Evolutionary conservation across 2,888 invertebrate genomes (phyloP), one percentile per base, ranked within the genome.

Genomic region (Lagria hirta): DNA sequence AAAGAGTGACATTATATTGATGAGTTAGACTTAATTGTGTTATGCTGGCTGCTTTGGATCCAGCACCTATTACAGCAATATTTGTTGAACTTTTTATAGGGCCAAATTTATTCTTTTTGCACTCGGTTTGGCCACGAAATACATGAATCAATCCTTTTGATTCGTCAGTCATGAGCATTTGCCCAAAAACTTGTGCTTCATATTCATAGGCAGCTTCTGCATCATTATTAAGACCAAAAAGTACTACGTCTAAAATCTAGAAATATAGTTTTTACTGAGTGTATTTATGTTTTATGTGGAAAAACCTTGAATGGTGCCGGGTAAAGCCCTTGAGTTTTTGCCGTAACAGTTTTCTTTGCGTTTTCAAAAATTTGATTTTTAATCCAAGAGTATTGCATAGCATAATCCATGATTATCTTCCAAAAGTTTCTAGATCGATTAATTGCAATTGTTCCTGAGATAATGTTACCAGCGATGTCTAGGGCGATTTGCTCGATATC

Each of bases 31-130:
- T 88, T 2, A 99, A 99, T 62, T 98, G 96, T 3, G 88, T 96
- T 57, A 99, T 97, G 49, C 99, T 99, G 10, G 98, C 96, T 8
- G 98, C 98, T 97, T 99, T 98, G 43, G 98, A 75, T 48, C 98
- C 98, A 38, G 97, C 96, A 12, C 98, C 98, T 4, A 98, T 74
- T 2, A 98, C 88, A 15, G 87, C 95, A 33, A 97, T 86, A 38
- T 78, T 79, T 66, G 95, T 86, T 1, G 85, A 80, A 58, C 81
- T 74, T 50, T 76, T 79, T 67, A 84, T 66, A 1, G 97, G 92
- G 36, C 99, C 99, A 72, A 96, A 99, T 59, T 92, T 82, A 74
- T 98, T 99, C 72, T 96, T 99, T 73, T 99, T 99, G 73, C 98
- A 98, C 60, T 95, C 90, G 0, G 96, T 98, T 71, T 96, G 96